Conservation (phyloP, 2,113 vertebrate genomes). For the Glareola pratincola region DNA sequence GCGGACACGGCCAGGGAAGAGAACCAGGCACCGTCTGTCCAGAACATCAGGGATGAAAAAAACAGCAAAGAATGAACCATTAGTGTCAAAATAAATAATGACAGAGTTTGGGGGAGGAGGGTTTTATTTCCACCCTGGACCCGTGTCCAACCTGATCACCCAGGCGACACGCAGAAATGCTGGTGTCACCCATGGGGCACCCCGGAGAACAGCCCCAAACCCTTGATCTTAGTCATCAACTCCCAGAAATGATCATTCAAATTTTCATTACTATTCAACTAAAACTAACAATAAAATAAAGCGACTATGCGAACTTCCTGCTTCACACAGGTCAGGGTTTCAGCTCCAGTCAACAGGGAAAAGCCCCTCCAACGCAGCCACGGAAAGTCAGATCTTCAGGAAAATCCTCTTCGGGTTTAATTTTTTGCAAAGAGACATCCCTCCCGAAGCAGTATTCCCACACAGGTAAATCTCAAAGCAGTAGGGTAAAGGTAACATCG, state of each 20-base stretch:
- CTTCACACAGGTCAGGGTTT: accelerated
- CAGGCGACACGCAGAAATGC: background rate
- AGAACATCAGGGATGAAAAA: background rate
- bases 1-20: accelerated
- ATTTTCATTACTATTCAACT: background rate
- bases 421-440: background rate
- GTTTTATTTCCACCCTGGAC: background rate
- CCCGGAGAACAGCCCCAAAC: background rate
- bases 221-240: background rate
- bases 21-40: accelerated
- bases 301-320: background rate
- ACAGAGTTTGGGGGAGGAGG: no score
- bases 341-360: accelerated
- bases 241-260: background rate
- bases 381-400: accelerated
- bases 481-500: background rate
- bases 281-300: background rate
- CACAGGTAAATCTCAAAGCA: background rate
- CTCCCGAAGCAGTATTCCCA: background rate
- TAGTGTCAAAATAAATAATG: background rate
- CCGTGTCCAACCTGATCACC: background rate
- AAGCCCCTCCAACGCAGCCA: background rate
- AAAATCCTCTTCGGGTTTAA: background rate
- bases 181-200: background rate
- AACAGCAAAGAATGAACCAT: accelerated